Percentiles rank a stretch among this genome's conserved stretches.
phyloP scores from a whole-genome alignment of 92 coral and sea anemone genomes.

The Isaurus tuberculatus region DNA sequence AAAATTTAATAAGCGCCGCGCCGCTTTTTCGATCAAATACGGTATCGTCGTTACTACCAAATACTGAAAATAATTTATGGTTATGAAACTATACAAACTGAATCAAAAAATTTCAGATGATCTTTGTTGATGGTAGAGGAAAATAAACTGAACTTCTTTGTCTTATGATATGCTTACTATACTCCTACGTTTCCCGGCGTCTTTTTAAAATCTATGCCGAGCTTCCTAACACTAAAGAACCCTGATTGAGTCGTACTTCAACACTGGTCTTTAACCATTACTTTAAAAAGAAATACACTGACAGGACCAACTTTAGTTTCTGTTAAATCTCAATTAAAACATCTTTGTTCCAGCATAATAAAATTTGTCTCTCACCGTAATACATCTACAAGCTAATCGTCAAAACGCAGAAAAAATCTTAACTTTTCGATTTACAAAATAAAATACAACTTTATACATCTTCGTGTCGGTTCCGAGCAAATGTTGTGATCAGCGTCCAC shows the following conservation, averaged over 20 bases:
- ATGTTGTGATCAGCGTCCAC: background rate
- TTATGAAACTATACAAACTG: background rate
- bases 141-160: background rate
- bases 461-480: background rate
- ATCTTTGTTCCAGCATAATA: constrained; percentile 10
- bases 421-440: background rate
- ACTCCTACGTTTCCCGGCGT: background rate
- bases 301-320: background rate
- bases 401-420: background rate
- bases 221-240: background rate
- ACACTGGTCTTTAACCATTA: background rate
- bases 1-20: too few relatives aligned
- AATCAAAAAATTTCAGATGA: too few relatives aligned
- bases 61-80: background rate
- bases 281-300: background rate
- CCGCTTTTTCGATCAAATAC: too few relatives aligned
- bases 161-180: background rate
- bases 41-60: background rate
- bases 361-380: background rate
- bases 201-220: background rate
- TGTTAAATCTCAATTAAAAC: background rate
- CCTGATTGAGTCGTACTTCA: background rate
- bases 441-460: constrained; percentile 5
- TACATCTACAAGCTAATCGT: background rate
- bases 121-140: background rate